A percentile compares a stretch with the other conserved stretches of the same genome.
phyloP scores from a whole-genome alignment of 2,113 vertebrate species.

The Agelaius phoeniceus region DNA sequence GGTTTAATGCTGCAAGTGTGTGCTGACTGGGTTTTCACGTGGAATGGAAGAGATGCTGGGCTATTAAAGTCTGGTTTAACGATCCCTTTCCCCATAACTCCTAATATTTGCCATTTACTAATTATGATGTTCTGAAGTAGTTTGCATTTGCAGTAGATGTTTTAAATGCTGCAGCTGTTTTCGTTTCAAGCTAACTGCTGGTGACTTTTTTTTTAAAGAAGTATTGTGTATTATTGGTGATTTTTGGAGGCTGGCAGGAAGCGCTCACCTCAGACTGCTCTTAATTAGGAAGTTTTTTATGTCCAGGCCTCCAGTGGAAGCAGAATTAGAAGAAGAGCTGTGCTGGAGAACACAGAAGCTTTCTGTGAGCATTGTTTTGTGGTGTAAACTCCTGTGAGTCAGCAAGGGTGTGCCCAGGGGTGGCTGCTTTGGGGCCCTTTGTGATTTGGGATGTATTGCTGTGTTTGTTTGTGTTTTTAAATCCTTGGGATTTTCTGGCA shows the following conservation, averaged over 20 bases:
- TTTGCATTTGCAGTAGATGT: conserved; percentile 22
- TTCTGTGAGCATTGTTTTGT: background rate
- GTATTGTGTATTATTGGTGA: background rate
- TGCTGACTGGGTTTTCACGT: background rate
- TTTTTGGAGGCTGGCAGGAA: background rate
- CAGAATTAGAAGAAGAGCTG: background rate
- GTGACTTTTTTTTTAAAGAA: background rate
- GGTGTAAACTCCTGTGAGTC: background rate
- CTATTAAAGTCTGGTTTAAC: conserved; percentile 41
- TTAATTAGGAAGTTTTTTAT: background rate
- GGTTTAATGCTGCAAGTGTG: conserved; percentile 2
- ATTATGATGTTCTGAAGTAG: conserved; percentile 38
- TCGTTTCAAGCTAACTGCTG: background rate
- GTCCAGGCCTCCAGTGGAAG: background rate
- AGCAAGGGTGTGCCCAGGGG: background rate
- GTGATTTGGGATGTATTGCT: background rate
- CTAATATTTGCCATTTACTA: conserved; percentile 64
- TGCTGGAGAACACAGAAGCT: background rate
- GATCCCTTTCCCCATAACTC: conserved; percentile 44
- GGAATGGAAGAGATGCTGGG: background rate
- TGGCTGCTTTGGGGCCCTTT: background rate
- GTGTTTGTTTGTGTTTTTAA: background rate
- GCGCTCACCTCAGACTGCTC: background rate
- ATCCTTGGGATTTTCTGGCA: background rate
- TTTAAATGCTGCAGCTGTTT: conserved; percentile 46